Evolutionary conservation across 2,113 vertebrate species (phyloP).

Genomic region (Colistium nudipinnis): DNA sequence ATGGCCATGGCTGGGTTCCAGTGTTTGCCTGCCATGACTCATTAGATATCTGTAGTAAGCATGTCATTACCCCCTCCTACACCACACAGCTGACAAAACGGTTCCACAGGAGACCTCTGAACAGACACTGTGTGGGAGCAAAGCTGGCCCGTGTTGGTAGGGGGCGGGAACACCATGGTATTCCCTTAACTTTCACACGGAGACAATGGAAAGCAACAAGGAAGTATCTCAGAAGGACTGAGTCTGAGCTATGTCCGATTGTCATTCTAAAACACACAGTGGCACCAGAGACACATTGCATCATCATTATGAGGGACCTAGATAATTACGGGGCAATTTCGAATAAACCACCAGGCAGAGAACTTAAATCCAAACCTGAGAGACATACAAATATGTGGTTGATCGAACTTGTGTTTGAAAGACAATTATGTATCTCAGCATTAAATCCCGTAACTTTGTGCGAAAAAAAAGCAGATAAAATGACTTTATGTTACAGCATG

Average conservation of each 20-base stretch:
- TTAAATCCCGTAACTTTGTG: too few relatives aligned
- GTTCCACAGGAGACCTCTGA: slow-evolving; percentile 48
- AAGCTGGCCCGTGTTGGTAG: slow-evolving; percentile 13
- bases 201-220: background rate
- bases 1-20: slow-evolving; percentile 39
- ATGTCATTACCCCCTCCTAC: slow-evolving; percentile 63
- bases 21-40: slow-evolving; percentile 60
- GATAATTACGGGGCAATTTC: slow-evolving; percentile 46
- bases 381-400: background rate
- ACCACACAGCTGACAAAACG: slow-evolving; percentile 65
- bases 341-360: slow-evolving; percentile 26
- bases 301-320: slow-evolving; percentile 21
- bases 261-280: slow-evolving; percentile 35
- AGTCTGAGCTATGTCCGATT: slow-evolving; percentile 18
- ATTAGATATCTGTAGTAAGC: slow-evolving; percentile 61
- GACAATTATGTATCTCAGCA: too few relatives aligned
- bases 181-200: slow-evolving; percentile 22
- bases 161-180: background rate
- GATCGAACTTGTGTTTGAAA: slow-evolving; percentile 22
- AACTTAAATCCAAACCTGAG: slow-evolving; percentile 2
- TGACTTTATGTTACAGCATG: background rate
- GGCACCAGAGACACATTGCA: slow-evolving; percentile 10
- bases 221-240: background rate
- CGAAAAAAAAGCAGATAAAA: slow-evolving; percentile 12
- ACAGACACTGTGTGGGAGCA: slow-evolving; percentile 47